Evolutionary conservation across 2,888 invertebrate species (phyloP), one percentile per base, ranked within the genome.

Genomic region (Melieria crassipennis): DNA sequence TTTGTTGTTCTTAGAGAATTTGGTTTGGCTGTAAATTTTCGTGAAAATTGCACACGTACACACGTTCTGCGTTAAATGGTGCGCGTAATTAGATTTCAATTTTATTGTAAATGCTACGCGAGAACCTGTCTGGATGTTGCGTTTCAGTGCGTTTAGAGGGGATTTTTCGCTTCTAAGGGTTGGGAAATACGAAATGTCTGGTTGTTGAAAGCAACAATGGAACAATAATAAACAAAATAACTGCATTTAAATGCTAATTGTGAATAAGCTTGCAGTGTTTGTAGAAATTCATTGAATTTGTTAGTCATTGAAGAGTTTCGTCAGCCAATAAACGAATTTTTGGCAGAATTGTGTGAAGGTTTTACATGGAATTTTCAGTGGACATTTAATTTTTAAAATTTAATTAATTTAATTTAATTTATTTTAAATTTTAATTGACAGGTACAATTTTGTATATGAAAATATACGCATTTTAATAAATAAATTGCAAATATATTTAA

Each of bases 271-370:
- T 50, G 50, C 30, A 13, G 52, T 1, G 13, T 52, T n/a, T 5
- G 52, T 4, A 52, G 7, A 52, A 52, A 52, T 5, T 7, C 11
- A 7, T 52, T 52, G n/a, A 7, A 6, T n/a, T 30, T 30, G 11
- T 10, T 9, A 52, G 9, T n/a, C 1, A 52, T 52, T 52, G 30
- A 47, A 1, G 55, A 71, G n/a, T 60, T 69, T 2, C n/a, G 70
- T 5, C 5, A 11, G 45, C 47, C 72, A 0, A 50, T 77, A 76
- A 76, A 13, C 3, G 3, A 30, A 2, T 30, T 30, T 30, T 2
- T 16, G 16, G 30, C 30, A 30, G 30, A 30, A 30, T 30, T 30
- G 30, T 30, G 1, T 30, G 30, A 30, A 30, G 30, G 30, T 30
- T 30, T 30, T 30, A 30, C 30, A 3, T 2, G 30, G 2, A 30